A percentile compares a stretch with the other conserved stretches of the same genome.
phyloP scores from a whole-genome alignment of 2,113 vertebrate genomes.

The Martes martes region DNA sequence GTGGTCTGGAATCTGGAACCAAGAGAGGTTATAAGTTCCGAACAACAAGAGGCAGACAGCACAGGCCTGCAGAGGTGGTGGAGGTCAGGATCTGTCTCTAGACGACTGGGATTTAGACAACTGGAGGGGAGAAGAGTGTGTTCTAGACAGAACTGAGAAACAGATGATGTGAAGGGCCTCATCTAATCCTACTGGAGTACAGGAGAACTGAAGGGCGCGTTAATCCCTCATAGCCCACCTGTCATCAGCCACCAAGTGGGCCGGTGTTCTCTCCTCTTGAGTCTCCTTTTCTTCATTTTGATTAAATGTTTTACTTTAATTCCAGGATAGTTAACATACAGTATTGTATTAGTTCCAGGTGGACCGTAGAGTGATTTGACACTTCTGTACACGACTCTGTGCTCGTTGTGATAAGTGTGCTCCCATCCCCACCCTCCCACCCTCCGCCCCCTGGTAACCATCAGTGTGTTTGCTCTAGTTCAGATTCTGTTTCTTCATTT shows the following conservation, averaged over 20 bases:
- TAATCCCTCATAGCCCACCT: background rate
- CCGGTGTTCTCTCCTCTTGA: background rate
- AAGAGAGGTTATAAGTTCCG: background rate
- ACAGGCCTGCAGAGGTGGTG: background rate
- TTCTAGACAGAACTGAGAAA: background rate
- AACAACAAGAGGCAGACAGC: background rate
- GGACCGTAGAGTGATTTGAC: background rate
- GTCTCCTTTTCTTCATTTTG: background rate
- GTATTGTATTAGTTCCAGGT: background rate
- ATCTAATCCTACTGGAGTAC: background rate
- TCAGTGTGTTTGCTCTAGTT: background rate
- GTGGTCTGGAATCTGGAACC: background rate
- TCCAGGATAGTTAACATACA: background rate
- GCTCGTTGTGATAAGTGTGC: background rate
- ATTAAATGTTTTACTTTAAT: background rate
- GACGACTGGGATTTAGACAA: background rate
- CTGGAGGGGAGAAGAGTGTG: background rate
- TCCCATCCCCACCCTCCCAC: background rate
- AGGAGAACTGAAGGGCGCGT: background rate
- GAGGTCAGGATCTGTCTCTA: background rate
- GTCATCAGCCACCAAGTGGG: background rate
- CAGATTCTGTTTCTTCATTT: background rate
- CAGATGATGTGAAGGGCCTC: background rate
- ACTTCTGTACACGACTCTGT: background rate
- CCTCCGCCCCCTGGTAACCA: too few species aligned